Base-by-base conservation (phyloP, 2,888 invertebrate genomes). In the Archips crataeganus region DNA sequence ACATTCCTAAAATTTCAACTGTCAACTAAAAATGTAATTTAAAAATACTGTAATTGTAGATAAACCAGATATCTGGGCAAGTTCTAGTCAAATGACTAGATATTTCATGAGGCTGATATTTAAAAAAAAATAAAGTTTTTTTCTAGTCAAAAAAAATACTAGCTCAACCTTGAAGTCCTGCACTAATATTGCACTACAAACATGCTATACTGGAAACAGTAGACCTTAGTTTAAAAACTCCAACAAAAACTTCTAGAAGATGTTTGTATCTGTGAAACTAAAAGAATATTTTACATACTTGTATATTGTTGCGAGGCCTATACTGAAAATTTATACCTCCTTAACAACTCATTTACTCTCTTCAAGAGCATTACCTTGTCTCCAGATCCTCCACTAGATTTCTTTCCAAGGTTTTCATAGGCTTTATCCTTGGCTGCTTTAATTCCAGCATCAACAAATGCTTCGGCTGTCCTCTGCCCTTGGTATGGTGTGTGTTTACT, bases 401-500 rank as follows among this genome's bases (percentile, higher is more conserved):
- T 96, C 78, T 97, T 96, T 61, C 97, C 96, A 6, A 98, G 92
- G 76, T 95, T 95, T 0, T 94, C 95, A 79, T 96, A 96, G 2
- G 97, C 98, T 91, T 97, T 97, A 54, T 96, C 96, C 85, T 96
- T 96, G 10, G 96, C 96, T 70, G 98, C 97, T 75, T 96, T 96
- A n/a, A 99, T 84, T 0, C 96, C 98, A 68, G 97, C 97, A 81
- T 99, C 98, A 34, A 98, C 97, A 81, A 99, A 95, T 13, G 96
- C 98, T 77, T 97, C 96, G 0, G 99, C 99, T 6, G 97, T 97
- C 84, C 99, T 95, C 65, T 96, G 96, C 0, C 98, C 98, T 84
- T 97, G 96, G 90, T 96, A 99, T 77, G 98, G 98, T 51, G 96
- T 96, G 5, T 99, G 98, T 90, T 99, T 99, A 87, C 98, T 96